These are phyloP conservation scores for Rhipidura dahli DNA, from an alignment of 2,113 vertebrate species.

Conservation along the genomic window DNA sequence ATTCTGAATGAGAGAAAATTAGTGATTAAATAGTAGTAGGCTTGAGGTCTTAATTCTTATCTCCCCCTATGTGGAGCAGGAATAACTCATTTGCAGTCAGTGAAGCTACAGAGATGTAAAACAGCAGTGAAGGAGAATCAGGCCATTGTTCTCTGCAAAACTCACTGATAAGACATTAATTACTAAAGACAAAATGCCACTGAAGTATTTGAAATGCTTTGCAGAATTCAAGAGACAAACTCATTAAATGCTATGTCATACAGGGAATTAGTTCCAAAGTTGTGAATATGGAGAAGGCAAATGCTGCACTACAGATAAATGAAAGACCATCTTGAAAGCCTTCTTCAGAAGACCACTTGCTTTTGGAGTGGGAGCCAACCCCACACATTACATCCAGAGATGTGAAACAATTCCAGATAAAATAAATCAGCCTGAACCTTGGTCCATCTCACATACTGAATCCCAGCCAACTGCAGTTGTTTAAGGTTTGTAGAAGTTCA, in stretches of 20 bases:
- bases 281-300: constrained; percentile 17
- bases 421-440: constrained; percentile 50
- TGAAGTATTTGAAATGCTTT: constrained; percentile 61
- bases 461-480: constrained; percentile 38
- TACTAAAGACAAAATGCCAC: constrained; percentile 56
- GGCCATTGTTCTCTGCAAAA: constrained; percentile 48
- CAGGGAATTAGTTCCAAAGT: constrained; percentile 47
- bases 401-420: constrained; percentile 33
- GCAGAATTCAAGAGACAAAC: constrained; percentile 57
- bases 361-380: not conserved
- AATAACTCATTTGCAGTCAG: constrained; percentile 40
- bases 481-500: constrained; percentile 56
- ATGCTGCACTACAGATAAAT: constrained; percentile 22
- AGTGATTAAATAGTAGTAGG: constrained; percentile 22
- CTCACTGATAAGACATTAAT: constrained; percentile 66
- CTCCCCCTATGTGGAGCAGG: not conserved
- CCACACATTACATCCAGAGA: constrained; percentile 12
- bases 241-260: constrained; percentile 46
- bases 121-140: constrained; percentile 37
- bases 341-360: not conserved
- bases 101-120: constrained; percentile 36
- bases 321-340: not conserved
- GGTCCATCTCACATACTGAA: constrained; percentile 1
- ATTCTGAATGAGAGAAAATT: constrained; percentile 22
- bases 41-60: constrained; percentile 41